Conservation (phyloP, 1,140 invertebrate species). For the Drosophila sulfurigaster region DNA sequence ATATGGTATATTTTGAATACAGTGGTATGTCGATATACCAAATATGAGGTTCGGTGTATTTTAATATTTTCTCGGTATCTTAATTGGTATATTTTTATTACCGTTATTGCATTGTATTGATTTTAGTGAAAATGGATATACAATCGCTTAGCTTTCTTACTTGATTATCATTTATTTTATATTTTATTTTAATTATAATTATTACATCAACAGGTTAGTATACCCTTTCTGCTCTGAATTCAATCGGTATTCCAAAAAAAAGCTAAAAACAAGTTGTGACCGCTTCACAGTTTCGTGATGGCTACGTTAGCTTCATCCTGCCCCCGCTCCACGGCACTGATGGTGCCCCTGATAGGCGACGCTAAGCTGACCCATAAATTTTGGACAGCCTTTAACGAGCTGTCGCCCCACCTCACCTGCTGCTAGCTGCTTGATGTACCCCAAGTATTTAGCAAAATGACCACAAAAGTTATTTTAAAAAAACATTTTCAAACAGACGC, state of each 20-base stretch:
- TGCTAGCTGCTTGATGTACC: conserved; percentile 10
- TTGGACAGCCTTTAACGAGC: conserved; percentile 46
- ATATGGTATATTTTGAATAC: too few species aligned
- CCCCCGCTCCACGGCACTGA: neutral
- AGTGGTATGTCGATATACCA: too few species aligned
- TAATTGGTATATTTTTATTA: too few species aligned
- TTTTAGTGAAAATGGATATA: too few species aligned
- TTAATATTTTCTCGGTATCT: too few species aligned
- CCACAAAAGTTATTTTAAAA: conserved; percentile 79
- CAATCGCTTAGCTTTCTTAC: too few species aligned
- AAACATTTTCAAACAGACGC: conserved; percentile 61
- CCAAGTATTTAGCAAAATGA: conserved; percentile 76
- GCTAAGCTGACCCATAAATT: conserved; percentile 61
- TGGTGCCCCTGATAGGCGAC: conserved; percentile 38
- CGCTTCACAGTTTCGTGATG: conserved; percentile 38
- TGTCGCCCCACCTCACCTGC: conserved; percentile 4
- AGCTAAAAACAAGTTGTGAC: conserved; percentile 28
- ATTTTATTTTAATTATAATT: too few species aligned
- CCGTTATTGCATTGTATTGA: too few species aligned
- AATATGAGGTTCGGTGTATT: too few species aligned
- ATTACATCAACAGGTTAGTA: neutral
- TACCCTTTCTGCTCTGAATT: neutral
- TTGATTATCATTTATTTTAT: too few species aligned
- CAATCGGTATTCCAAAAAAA: neutral
- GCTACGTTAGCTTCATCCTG: conserved; percentile 3